These are phyloP conservation scores for Ganaspis brasiliensis DNA, from an alignment of 2,888 invertebrate species.

Conservation along the genomic window DNA sequence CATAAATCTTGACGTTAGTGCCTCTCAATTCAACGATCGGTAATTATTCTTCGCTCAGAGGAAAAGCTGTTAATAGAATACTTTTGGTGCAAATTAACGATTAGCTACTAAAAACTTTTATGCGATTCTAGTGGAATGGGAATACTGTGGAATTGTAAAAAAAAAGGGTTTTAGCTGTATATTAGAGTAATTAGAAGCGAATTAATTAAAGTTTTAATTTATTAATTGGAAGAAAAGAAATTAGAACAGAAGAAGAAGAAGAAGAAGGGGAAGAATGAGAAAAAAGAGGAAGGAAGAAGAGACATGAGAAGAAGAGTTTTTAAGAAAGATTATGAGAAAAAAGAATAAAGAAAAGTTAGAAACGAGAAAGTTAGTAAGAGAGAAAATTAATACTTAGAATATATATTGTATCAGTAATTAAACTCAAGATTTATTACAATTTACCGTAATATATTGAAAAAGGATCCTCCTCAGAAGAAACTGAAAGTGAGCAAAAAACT, in stretches of 20 bases:
- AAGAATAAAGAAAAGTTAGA: not conserved
- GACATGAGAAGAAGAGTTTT: not conserved
- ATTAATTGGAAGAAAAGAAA: no score
- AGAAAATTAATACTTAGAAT: not conserved
- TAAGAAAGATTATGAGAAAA: not conserved
- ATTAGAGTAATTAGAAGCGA: no score
- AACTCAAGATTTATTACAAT: not conserved
- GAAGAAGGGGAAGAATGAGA: no score
- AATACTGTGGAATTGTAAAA: not conserved
- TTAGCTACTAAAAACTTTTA: not conserved
- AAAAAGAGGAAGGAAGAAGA: not conserved
- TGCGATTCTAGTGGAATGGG: not conserved
- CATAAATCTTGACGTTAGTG: not conserved
- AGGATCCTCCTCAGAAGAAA: slow-evolving; percentile 37
- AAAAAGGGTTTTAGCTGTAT: no score
- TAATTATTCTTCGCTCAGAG: not conserved
- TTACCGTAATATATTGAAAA: slow-evolving; percentile 42
- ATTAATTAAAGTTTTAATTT: no score
- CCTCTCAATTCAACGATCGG: slow-evolving; percentile 17
- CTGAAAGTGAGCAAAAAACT: slow-evolving; percentile 33
- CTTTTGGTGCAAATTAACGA: not conserved
- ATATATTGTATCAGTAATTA: not conserved
- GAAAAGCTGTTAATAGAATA: not conserved
- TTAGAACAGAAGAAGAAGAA: no score
- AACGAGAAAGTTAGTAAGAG: not conserved